Base-by-base conservation (phyloP, 2,797 vertebrate genomes). In the Microchirus variegatus region DNA sequence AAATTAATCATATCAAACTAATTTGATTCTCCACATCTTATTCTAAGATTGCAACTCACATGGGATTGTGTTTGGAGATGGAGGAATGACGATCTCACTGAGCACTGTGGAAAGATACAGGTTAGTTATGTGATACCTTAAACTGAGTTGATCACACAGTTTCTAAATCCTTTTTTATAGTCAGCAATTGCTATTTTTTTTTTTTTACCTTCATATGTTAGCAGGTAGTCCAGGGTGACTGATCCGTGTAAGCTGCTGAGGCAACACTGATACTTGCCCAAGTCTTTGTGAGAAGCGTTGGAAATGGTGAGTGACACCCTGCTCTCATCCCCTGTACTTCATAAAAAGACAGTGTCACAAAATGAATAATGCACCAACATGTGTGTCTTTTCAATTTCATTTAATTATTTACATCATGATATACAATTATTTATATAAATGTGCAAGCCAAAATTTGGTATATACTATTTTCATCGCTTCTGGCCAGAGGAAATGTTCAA, bases 161-260 rank as follows among this genome's bases (percentile, higher is more conserved):
- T 5, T 51, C 4, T 11, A 52, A 10, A 15, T 4, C 5, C 5
- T 45, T n/a, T n/a, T 18, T 18, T 5, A 18, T 1, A 12, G 11
- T 6, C 16, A 1, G 4, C 0, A 31, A 31, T 31, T 9, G 18
- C 26, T 26, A 2, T n/a, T n/a, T n/a, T n/a, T n/a, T n/a, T 13
- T 70, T 76, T 75, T 74, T 78, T 77, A 99, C 97, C 96, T 93
- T 97, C 95, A 9, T 95, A 91, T 2, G 95, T 98, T 72, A 99
- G 91, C 67, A 94, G 87, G 65, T 96, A 97, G 59, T 97, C 96
- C 40, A 96, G 85, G 13, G 82, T 86, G 67, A 88, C 87, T 13
- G 91, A 94, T 18, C 95, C 95, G 2, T 92, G 91, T 0, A 12
- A 43, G 67, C 95, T 93, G 66, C 73, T 92, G 87, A 99, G 78